A percentile compares a stretch with the other conserved stretches of the same genome.
These are phyloP conservation scores for Crocallis elinguaria DNA, from an alignment of 2,888 invertebrate genomes.

Conservation along the genomic window DNA sequence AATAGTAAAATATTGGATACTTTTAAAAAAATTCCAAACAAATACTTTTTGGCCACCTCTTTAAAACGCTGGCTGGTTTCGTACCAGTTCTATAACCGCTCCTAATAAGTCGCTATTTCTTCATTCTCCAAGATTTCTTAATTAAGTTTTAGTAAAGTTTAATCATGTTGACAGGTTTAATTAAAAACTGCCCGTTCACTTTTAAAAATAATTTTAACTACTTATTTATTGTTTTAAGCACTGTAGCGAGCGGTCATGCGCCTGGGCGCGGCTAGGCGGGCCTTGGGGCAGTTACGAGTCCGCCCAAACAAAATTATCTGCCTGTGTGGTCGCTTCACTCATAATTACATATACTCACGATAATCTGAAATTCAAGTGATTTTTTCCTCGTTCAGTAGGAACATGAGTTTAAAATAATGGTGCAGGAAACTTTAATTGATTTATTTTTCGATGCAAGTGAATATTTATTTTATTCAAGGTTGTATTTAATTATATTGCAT, in stretches of 20 bases:
- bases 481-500: conserved; percentile 17
- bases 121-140: too few relatives aligned
- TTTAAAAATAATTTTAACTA: too few relatives aligned
- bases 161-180: too few relatives aligned
- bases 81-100: too few relatives aligned
- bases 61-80: too few relatives aligned
- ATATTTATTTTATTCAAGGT: neutral
- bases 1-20: too few relatives aligned
- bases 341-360: conserved; percentile 45
- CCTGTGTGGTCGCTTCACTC: conserved; percentile 61
- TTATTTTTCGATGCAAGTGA: neutral
- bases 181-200: too few relatives aligned
- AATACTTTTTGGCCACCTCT: too few relatives aligned
- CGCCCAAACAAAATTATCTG: conserved; percentile 57
- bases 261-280: conserved; percentile 56
- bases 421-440: conserved; percentile 11
- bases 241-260: conserved; percentile 29
- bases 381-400: conserved; percentile 9
- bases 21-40: too few relatives aligned
- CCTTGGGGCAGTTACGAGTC: conserved; percentile 55
- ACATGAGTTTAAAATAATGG: conserved; percentile 20
- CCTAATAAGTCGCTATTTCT: too few relatives aligned
- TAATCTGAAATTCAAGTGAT: conserved; percentile 22
- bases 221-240: conserved; percentile 34
- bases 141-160: too few relatives aligned